Conservation (phyloP, 2,113 vertebrate genomes). For the Xyliphius kryptos region DNA sequence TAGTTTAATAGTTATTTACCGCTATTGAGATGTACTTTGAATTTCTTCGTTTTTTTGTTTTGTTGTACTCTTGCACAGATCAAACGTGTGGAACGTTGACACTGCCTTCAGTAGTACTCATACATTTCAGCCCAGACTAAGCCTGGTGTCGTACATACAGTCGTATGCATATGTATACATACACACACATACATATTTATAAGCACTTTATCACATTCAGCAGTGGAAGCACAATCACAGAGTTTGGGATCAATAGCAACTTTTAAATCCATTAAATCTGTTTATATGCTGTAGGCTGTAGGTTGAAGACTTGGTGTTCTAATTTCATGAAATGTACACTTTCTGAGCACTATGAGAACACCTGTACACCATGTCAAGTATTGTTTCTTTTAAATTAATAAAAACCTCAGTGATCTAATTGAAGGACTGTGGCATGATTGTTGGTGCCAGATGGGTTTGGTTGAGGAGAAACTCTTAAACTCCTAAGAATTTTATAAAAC, state of each 20-base stretch:
- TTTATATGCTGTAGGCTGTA: no score
- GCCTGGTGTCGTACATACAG: not conserved
- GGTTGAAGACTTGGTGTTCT: no score
- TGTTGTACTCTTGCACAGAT: conserved; percentile 32
- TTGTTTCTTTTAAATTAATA: no score
- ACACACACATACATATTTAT: conserved; percentile 14
- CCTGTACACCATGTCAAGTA: no score
- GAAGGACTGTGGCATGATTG: no score
- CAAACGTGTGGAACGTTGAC: conserved; percentile 13
- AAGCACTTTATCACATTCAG: conserved; percentile 19
- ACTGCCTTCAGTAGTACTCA: conserved; percentile 13
- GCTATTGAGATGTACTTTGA: conserved; percentile 7
- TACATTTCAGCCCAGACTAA: conserved; percentile 12
- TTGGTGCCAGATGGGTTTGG: no score
- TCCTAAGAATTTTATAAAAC: no score
- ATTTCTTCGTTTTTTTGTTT: not conserved
- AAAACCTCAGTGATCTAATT: no score
- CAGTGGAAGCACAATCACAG: conserved; percentile 36
- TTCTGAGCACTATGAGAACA: no score
- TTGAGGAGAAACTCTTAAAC: no score
- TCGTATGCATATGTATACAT: conserved; percentile 15
- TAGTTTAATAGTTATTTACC: conserved; percentile 3
- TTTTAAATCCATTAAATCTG: no score
- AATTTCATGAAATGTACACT: no score
- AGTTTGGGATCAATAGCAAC: conserved; percentile 11